These are phyloP conservation scores for Pitangus sulphuratus DNA, from an alignment of 2,797 vertebrate genomes.

Conservation along the genomic window DNA sequence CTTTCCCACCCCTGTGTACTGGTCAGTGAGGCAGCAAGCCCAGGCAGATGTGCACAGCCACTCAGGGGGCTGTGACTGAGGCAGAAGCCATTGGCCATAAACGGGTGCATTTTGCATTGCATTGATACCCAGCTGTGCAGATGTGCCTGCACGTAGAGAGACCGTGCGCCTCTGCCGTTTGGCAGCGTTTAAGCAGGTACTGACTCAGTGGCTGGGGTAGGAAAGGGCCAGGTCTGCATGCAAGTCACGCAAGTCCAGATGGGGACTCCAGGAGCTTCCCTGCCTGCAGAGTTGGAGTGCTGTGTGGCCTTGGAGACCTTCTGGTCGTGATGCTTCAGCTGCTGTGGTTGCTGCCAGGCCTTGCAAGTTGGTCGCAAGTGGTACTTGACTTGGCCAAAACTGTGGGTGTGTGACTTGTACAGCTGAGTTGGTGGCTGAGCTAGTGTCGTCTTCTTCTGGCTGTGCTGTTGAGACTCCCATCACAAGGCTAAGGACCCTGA, in stretches of 20 bases:
- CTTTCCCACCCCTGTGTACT: rapidly evolving
- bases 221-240: not conserved
- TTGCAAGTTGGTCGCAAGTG: not conserved
- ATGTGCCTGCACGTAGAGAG: rapidly evolving
- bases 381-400: not conserved
- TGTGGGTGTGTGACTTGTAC: rapidly evolving
- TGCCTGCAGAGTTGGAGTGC: rapidly evolving
- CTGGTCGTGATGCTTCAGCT: rapidly evolving
- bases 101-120: rapidly evolving
- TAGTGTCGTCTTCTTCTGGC: not conserved
- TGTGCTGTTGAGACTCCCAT: not conserved
- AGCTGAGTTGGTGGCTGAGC: not conserved
- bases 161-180: rapidly evolving
- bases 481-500: not conserved
- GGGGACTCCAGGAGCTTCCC: not conserved
- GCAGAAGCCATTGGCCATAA: not conserved
- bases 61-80: not conserved
- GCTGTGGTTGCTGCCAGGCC: not conserved
- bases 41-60: not conserved
- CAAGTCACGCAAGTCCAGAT: rapidly evolving
- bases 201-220: not conserved
- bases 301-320: not conserved
- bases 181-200: rapidly evolving
- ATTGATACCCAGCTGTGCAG: rapidly evolving
- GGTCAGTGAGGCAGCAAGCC: not conserved